phyloP scores from a whole-genome alignment of 2,888 invertebrate genomes.

The Iselma pallidipennis region DNA sequence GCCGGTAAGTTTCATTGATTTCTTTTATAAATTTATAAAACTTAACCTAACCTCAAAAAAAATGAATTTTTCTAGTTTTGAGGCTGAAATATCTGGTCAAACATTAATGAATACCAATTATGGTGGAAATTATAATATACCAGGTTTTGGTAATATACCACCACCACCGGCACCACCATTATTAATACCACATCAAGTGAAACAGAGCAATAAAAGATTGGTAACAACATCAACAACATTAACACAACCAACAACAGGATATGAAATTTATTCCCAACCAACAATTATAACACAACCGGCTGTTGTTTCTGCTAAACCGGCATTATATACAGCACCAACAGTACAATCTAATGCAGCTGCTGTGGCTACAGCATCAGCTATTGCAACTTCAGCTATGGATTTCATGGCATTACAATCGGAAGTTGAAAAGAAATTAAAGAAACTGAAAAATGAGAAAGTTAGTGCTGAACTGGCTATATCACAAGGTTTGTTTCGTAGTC shows the following conservation, averaged over 20 bases:
- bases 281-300: constrained; percentile 60
- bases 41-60: constrained; percentile 14
- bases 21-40: not conserved
- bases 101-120: constrained; percentile 72
- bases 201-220: constrained; percentile 48
- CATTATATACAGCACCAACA: constrained; percentile 65
- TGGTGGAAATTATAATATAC: constrained; percentile 49
- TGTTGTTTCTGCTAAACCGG: constrained; percentile 71
- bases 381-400: constrained; percentile 54
- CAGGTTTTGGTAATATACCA: constrained; percentile 64
- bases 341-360: constrained; percentile 38
- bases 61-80: constrained; percentile 73
- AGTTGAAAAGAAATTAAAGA: constrained; percentile 64
- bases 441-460: constrained; percentile 67
- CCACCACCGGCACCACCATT: constrained; percentile 70
- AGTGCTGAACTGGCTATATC: constrained; percentile 69
- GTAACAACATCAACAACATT: not conserved
- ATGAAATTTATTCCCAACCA: constrained; percentile 50
- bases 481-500: constrained; percentile 54
- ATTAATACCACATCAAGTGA: constrained; percentile 73
- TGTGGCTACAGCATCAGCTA: constrained; percentile 42
- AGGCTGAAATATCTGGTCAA: constrained; percentile 81
- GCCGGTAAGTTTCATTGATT: constrained; percentile 63
- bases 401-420: constrained; percentile 62
- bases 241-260: constrained; percentile 34